Evolutionary conservation across 2,797 vertebrate species (phyloP).

Genomic region (Telmatherina bonti): DNA sequence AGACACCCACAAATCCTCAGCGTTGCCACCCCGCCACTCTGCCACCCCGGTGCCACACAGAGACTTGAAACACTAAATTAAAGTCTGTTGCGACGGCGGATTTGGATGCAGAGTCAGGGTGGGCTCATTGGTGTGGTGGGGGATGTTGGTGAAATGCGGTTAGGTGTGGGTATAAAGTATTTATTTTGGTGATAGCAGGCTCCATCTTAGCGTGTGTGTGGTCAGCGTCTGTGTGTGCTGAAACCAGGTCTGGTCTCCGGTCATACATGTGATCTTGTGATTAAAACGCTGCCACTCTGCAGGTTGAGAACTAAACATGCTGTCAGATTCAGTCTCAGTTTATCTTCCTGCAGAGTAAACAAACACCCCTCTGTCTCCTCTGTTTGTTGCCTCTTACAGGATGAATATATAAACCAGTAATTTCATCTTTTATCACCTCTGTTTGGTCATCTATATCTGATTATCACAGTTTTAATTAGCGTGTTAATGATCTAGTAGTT

Average conservation of each 20-base stretch:
- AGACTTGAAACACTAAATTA: constrained; percentile 73
- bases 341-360: constrained; percentile 51
- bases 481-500: neutral
- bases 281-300: constrained; percentile 62
- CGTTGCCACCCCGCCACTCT: constrained; percentile 66
- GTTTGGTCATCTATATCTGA: neutral
- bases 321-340: constrained; percentile 52
- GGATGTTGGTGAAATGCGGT: constrained; percentile 68
- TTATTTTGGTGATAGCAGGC: constrained; percentile 63
- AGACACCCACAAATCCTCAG: constrained; percentile 69
- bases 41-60: constrained; percentile 72
- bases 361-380: constrained; percentile 26
- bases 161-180: constrained; percentile 74
- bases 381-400: neutral
- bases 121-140: constrained; percentile 74
- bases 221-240: constrained; percentile 49
- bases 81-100: constrained; percentile 51
- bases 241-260: constrained; percentile 56
- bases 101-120: constrained; percentile 73
- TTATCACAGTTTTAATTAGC: neutral
- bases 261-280: constrained; percentile 59
- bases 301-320: constrained; percentile 59
- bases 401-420: neutral
- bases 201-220: constrained; percentile 56
- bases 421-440: neutral